Evolutionary conservation across 2,888 invertebrate genomes (phyloP), one percentile per base, ranked within the genome.

Genomic region (Slavum lentiscoides): DNA sequence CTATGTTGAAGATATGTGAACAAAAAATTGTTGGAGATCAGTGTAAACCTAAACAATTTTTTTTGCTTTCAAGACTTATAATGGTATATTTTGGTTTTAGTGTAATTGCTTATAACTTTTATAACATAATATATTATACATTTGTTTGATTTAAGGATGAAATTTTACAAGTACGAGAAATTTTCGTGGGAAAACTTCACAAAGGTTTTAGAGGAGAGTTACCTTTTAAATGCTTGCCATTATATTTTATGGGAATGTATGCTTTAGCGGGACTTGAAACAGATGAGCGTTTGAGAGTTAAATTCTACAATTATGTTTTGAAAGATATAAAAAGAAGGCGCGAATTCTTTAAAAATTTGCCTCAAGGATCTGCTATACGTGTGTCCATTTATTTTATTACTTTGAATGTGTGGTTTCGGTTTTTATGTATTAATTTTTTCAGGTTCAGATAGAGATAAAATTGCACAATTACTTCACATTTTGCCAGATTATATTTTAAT

Each of bases 241-340:
- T 98, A 77, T 97, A 98, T 88, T 98, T 97, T 88, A 95, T 98
- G 96, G 95, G 96, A 23, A 94, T 95, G 87, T 97, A 98, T 88
- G 94, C 94, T 58, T 88, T 98, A 81, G 94, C 93, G 55, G 97
- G 97, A 0, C 91, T 93, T 83, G 97, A 98, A 88, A 91, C 92
- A 13, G 94, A 96, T 85, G 91, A 92, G 83, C 92, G 93, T 85
- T 88, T 93, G 64, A 91, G 91, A 84, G 86, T 88, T 53, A 86
- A 90, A 39, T 88, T 94, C 82, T 91, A 93, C 82, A 92, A 93
- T 85, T 95, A 92, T 87, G 94, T 97, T 91, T 89, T 93, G 84
- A 91, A 93, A 0, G 97, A 97, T 87, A 95, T 98, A 37, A 90
- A 89, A 84, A 93, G 94, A 86, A 90, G 96, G 84, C 89, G 97